Evolutionary conservation across 1,140 invertebrate genomes (phyloP), one percentile per base, ranked within the genome.

Genomic region (Drosophila sproati): DNA sequence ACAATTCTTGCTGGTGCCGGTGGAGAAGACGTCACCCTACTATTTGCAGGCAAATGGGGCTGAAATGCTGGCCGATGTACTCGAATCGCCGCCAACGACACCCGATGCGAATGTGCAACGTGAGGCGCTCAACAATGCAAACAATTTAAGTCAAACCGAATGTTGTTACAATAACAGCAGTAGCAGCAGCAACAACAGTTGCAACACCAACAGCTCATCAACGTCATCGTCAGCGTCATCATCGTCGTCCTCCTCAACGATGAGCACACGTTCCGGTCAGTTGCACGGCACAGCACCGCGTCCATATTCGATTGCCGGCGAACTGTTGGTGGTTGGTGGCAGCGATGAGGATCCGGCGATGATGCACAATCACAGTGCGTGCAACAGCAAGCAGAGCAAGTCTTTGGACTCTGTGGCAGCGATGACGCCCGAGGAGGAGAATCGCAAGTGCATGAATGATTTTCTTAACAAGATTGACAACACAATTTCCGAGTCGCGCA

Each of bases 381-480:
- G 79, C 68, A 59, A 66, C 29, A 91, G 77, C 45, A 92, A 92
- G 48, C 91, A 91, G 55, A 94, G 51, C 85, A 93, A 80, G 92
- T 94, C 82, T 10, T 66, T 92, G 29, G 91, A 91, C 93, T 94
- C 85, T 79, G 93, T 74, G 91, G 93, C 69, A 80, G 93, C 47
- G 86, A 94, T 79, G 77, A 94, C 94, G 81, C 94, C 94, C 34
- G 95, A 96, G 81, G 95, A 95, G 87, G 95, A 95, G 92, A 96
- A 95, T 93, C 95, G 94, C 56, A 92, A 92, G 43, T 94, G 93
- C 77, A 95, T 96, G 82, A 95, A 95, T 87, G 96, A 98, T 81
- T 98, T 98, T 92, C 94, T 98, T 80, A 96, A 95, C 73, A 96
- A 97, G 94, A 96, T 98, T 87, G 97, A 98, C 94, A 96, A 95